Evolutionary conservation across 2,888 invertebrate species (phyloP), one percentile per base, ranked within the genome.

Genomic region (Phyllotreta cruciferae): DNA sequence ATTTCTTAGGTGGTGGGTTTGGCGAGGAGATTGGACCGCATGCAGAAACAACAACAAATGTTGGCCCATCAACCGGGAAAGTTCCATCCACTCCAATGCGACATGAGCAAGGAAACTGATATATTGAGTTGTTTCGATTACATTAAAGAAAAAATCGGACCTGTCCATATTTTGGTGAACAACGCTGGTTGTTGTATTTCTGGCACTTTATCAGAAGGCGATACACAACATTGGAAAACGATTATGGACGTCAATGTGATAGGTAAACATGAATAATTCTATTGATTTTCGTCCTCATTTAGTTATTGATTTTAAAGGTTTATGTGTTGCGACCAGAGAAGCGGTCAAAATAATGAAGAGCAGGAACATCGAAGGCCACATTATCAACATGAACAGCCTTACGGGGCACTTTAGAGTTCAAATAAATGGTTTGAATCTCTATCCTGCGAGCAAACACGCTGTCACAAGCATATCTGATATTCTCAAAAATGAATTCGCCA

Each of bases 241-340:
- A 13, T 45, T 9, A 9, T 60, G 3, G 45, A 14, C 6, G 60
- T 60, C 0, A 60, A 60, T 35, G 24, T 60, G 10, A 13, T 60
- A 38, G 57, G 57, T 57, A 49, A 1, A 41, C 37, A 36, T 10
- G 5, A 9, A 39, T 11, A 55, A 11, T 1, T 41, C 9, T 41
- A 41, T n/a, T 41, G 9, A 41, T n/a, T 5, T n/a, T 41, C 41
- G 1, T 41, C 10, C 4, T 47, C 9, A 24, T 7, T 4, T 36
- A 50, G 24, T 1, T 24, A 0, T 39, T 42, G 6, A 11, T 58
- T 58, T 57, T 57, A n/a, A 37, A 58, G 58, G 58, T 13, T 34
- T 62, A 5, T 62, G 62, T 44, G 52, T 62, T 9, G 50, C 62
- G 1, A 62, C 62, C 3, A 62, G 62, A 42, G 62, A 62, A 62